A percentile compares a stretch with the other conserved stretches of the same genome.
Evolutionary conservation across 2,797 vertebrate genomes (phyloP).

Genomic region (Luscinia luscinia): DNA sequence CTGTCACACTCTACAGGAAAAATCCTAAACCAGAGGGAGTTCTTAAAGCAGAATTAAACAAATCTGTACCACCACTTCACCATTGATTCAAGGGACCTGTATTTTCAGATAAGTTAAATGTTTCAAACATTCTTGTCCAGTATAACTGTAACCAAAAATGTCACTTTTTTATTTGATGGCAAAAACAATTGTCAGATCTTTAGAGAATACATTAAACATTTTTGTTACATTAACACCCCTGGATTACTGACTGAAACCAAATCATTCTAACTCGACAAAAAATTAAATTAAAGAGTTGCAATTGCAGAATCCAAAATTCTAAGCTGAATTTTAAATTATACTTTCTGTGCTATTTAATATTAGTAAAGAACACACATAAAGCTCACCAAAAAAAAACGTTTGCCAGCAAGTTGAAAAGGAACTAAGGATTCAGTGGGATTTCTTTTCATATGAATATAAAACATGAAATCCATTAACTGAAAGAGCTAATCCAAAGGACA

Average conservation of each 20-base stretch:
- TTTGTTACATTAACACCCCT: background rate
- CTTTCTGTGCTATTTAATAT: background rate
- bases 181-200: background rate
- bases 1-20: background rate
- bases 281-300: background rate
- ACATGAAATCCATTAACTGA: background rate
- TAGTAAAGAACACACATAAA: background rate
- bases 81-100: background rate
- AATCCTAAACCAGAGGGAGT: background rate
- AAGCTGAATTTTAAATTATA: background rate
- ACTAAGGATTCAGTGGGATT: background rate
- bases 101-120: background rate
- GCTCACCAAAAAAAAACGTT: background rate
- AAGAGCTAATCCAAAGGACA: background rate
- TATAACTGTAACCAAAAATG: background rate
- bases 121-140: background rate
- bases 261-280: background rate
- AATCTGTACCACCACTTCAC: background rate
- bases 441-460: background rate
- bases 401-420: background rate
- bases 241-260: background rate
- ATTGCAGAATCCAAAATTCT: background rate
- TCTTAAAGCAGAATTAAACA: background rate
- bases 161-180: background rate
- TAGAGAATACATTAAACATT: background rate